phyloP scores from a whole-genome alignment of 2,888 invertebrate genomes.

The Agrypnus murinus region DNA sequence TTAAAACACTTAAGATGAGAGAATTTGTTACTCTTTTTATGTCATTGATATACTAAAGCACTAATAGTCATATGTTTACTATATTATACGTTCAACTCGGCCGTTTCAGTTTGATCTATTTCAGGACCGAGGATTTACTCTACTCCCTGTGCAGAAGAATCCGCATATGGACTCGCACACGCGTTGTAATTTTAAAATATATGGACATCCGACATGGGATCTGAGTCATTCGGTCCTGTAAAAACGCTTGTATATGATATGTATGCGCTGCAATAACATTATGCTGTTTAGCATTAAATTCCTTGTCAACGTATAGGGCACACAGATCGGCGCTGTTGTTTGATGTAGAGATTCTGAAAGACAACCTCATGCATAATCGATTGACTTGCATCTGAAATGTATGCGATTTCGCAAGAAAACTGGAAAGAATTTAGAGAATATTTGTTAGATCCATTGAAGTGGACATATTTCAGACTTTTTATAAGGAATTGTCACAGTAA shows the following conservation, averaged over 20 bases:
- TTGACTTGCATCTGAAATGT: conserved; percentile 37
- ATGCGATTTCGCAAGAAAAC: conserved; percentile 28
- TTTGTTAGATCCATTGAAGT: background rate
- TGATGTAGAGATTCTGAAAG: conserved; percentile 41
- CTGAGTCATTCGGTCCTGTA: conserved; percentile 47
- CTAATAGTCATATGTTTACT: background rate
- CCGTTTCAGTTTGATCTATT: conserved; percentile 15
- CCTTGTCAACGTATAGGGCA: conserved; percentile 51
- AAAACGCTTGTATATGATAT: conserved; percentile 54
- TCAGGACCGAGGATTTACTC: conserved; percentile 20
- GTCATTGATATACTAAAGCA: conserved; percentile 5
- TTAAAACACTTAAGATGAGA: conserved; percentile 47
- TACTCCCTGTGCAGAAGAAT: background rate
- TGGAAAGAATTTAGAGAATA: conserved; percentile 18
- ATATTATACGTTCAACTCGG: background rate
- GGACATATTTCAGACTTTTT: background rate
- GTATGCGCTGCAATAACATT: conserved; percentile 53
- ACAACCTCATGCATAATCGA: conserved; percentile 50
- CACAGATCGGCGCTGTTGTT: conserved; percentile 47
- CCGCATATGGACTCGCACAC: conserved; percentile 34
- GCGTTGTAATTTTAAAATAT: conserved; percentile 38
- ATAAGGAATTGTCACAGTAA: too few relatives aligned
- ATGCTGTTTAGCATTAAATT: conserved; percentile 57
- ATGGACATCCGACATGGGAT: conserved; percentile 42
- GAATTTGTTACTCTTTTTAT: conserved; percentile 44